phyloP scores from a whole-genome alignment of 2,888 invertebrate genomes.

The Gasteruption jaculator region DNA sequence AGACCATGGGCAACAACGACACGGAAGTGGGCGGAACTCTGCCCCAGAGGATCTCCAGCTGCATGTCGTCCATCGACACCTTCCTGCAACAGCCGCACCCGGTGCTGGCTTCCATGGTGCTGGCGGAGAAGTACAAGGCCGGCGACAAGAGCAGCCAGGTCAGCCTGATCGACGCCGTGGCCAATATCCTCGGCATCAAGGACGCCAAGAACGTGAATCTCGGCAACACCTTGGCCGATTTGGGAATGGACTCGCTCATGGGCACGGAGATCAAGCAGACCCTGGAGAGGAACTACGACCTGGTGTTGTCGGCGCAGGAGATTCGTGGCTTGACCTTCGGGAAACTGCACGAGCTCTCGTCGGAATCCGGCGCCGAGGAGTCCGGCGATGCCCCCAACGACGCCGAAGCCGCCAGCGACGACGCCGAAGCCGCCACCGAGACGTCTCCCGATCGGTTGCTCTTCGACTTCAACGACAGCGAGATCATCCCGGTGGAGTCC shows the following conservation, averaged over 20 bases:
- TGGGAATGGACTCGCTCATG: conserved; percentile 98
- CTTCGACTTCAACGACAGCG: conserved; percentile 55
- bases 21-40: conserved; percentile 92
- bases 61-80: conserved; percentile 79
- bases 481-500: conserved; percentile 72
- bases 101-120: conserved; percentile 77
- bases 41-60: conserved; percentile 94
- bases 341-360: conserved; percentile 62
- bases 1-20: conserved; percentile 85
- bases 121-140: conserved; percentile 77
- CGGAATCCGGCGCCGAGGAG: conserved; percentile 27
- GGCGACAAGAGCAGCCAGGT: conserved; percentile 57
- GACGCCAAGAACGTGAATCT: conserved; percentile 75
- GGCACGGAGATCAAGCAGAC: conserved; percentile 98
- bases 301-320: conserved; percentile 86
- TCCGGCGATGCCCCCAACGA: conserved; percentile 29
- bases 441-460: conserved; percentile 27
- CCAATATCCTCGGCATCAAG: conserved; percentile 87
- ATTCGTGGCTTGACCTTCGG: conserved; percentile 81
- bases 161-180: conserved; percentile 73
- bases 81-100: conserved; percentile 88
- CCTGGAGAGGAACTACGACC: conserved; percentile 86
- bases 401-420: conserved; percentile 27
- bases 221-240: conserved; percentile 79
- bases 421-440: conserved; percentile 44